Evolutionary conservation across 2,888 invertebrate species (phyloP).

Genomic region (Amorpha juglandis): DNA sequence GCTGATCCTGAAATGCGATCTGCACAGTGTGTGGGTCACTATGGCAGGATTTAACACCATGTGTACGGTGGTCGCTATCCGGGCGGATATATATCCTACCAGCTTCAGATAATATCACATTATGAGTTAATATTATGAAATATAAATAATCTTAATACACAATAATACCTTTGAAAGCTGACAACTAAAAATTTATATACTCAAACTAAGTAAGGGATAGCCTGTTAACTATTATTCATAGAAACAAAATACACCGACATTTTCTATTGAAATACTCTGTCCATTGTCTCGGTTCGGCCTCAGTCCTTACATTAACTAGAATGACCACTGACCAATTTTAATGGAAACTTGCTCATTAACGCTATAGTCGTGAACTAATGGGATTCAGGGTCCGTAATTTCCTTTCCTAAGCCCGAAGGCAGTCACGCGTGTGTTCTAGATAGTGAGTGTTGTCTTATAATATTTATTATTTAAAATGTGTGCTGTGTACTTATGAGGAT

Average conservation of each 20-base stretch:
- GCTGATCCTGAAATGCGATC: too few species aligned
- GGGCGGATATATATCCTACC: too few species aligned
- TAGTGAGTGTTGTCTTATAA: not conserved
- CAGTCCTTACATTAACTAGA: constrained; percentile 25
- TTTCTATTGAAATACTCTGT: not conserved
- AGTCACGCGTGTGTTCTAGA: constrained; percentile 24
- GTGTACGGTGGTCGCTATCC: too few species aligned
- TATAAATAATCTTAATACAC: too few species aligned
- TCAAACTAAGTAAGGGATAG: not conserved
- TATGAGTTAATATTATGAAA: too few species aligned
- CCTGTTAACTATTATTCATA: not conserved
- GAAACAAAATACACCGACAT: not conserved
- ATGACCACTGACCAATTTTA: constrained; percentile 34
- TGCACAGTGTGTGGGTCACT: too few species aligned
- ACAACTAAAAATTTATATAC: not conserved
- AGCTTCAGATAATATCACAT: too few species aligned
- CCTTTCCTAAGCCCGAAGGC: constrained; percentile 23
- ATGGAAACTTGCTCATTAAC: constrained; percentile 33
- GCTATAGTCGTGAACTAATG: constrained; percentile 30
- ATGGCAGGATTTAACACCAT: too few species aligned
- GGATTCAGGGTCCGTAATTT: constrained; percentile 27
- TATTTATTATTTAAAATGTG: not conserved
- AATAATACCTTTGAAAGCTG: too few species aligned
- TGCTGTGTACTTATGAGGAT: not conserved
- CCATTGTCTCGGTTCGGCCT: not conserved